Evolutionary conservation across 2,797 vertebrate genomes (phyloP).

Genomic region (Poecilia gillii): DNA sequence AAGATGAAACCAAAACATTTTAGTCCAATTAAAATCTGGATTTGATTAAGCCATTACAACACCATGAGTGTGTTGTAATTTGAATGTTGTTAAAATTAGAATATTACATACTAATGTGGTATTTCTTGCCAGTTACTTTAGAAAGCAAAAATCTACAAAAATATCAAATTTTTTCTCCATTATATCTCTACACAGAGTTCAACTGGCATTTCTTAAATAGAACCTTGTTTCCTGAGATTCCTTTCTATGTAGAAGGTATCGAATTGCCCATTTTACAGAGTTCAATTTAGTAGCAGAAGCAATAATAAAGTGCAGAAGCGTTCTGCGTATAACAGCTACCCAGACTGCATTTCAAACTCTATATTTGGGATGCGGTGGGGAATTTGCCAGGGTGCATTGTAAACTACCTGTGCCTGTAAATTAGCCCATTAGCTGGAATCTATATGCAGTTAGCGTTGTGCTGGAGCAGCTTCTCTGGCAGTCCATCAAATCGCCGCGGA

Average conservation of each 20-base stretch:
- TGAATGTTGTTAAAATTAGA: too few species aligned
- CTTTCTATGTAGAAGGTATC: constrained; percentile 26
- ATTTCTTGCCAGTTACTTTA: too few species aligned
- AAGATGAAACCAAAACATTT: not conserved
- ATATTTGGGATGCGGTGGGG: constrained; percentile 56
- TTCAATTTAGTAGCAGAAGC: constrained; percentile 39
- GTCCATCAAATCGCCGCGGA: constrained; percentile 62
- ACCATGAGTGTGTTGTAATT: not conserved
- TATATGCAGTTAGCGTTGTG: constrained; percentile 67
- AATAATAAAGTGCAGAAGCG: constrained; percentile 38
- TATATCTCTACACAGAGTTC: not conserved
- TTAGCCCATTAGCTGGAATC: constrained; percentile 77
- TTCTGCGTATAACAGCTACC: constrained; percentile 50
- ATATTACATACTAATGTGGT: too few species aligned
- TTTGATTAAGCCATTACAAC: not conserved
- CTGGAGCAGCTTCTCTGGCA: constrained; percentile 60
- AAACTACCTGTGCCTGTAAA: constrained; percentile 76
- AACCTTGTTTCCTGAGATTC: constrained; percentile 18
- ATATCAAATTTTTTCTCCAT: not conserved
- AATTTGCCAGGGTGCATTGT: constrained; percentile 53
- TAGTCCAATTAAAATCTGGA: not conserved
- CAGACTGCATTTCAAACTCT: constrained; percentile 59
- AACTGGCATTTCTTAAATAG: constrained; percentile 37
- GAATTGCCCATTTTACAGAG: constrained; percentile 34
- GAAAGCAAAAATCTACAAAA: not conserved